Evolutionary conservation across 1,140 invertebrate species (phyloP).

Genomic region (Dreissena rostriformis): DNA sequence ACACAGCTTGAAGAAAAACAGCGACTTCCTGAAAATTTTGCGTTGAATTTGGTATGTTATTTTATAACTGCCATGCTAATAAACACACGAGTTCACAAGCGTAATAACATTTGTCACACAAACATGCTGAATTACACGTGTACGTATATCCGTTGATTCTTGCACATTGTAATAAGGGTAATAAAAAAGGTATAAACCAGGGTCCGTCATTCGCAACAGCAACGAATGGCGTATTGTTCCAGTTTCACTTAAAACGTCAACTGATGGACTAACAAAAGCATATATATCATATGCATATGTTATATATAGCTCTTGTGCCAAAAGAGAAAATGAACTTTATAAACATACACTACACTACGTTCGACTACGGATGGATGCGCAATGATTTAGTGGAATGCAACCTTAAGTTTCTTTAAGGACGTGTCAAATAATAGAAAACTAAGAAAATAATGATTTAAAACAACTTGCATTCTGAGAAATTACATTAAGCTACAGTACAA

Average conservation of each 20-base stretch:
- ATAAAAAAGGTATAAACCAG: background rate
- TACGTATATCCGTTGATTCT: background rate
- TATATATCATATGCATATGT: too few species aligned
- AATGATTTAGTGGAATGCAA: background rate
- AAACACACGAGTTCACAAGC: background rate
- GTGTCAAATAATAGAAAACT: background rate
- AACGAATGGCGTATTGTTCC: too few species aligned
- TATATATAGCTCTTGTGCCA: too few species aligned
- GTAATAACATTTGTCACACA: too few species aligned
- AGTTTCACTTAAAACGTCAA: too few species aligned
- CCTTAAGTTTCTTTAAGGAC: background rate
- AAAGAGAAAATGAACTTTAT: background rate
- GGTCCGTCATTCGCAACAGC: too few species aligned
- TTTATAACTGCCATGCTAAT: background rate
- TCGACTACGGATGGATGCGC: background rate
- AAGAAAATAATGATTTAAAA: background rate
- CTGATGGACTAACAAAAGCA: too few species aligned
- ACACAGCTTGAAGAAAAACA: constrained; percentile 16
- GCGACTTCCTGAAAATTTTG: constrained; percentile 13
- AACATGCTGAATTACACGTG: background rate
- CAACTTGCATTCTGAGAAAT: background rate
- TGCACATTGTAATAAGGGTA: background rate
- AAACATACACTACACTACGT: background rate
- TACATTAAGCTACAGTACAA: background rate
- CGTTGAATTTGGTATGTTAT: background rate